phyloP scores from a whole-genome alignment of 1,140 invertebrate species.

The Anoplolepis gracilipes region DNA sequence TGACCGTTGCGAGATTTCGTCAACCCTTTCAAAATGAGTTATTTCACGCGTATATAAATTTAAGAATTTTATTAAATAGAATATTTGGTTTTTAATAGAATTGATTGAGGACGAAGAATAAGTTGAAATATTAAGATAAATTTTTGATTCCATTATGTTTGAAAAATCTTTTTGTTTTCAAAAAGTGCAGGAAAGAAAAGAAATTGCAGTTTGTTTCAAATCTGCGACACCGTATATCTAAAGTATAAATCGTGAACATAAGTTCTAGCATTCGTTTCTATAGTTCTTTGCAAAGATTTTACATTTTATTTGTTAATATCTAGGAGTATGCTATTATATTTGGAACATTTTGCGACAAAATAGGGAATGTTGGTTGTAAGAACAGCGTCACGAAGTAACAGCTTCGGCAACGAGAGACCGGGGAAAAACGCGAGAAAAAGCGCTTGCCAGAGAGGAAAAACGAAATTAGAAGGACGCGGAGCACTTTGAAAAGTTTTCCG shows the following conservation, averaged over 20 bases:
- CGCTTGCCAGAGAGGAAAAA: slow-evolving; percentile 10
- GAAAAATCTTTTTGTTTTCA: background rate
- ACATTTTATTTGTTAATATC: slow-evolving; percentile 15
- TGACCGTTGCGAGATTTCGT: slow-evolving; percentile 45
- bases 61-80: slow-evolving; percentile 11
- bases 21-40: slow-evolving; percentile 51
- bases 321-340: background rate
- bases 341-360: slow-evolving; percentile 1
- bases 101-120: background rate
- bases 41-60: background rate
- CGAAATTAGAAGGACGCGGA: slow-evolving; percentile 56
- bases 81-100: background rate
- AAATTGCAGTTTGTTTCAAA: slow-evolving; percentile 8
- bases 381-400: slow-evolving; percentile 8
- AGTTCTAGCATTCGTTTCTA: slow-evolving; percentile 1
- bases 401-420: slow-evolving; percentile 4
- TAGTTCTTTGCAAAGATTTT: slow-evolving; percentile 8
- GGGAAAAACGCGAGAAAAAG: slow-evolving; percentile 18
- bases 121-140: background rate
- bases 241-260: slow-evolving; percentile 1
- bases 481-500: slow-evolving; percentile 40
- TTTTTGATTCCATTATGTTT: background rate
- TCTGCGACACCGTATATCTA: background rate
- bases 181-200: background rate
- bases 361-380: background rate